phyloP scores from a whole-genome alignment of 2,113 vertebrate species.

The Lampris incognitus region DNA sequence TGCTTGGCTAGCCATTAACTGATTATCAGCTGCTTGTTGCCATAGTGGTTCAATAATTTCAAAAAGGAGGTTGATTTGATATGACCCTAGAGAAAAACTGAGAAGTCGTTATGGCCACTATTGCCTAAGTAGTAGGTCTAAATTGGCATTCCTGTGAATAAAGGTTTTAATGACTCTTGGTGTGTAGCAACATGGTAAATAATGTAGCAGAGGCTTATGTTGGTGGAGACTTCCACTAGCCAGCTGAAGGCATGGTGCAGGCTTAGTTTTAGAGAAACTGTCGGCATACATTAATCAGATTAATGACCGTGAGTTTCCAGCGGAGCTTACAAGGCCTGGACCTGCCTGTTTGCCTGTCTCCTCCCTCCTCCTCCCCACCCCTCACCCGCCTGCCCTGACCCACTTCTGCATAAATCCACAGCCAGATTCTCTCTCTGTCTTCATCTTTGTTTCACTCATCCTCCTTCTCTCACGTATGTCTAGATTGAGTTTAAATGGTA shows the following conservation, averaged over 20 bases:
- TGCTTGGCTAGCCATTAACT: conserved; percentile 36
- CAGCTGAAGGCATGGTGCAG: conserved; percentile 12
- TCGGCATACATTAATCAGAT: conserved; percentile 80
- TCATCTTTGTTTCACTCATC: background rate
- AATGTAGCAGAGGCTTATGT: background rate
- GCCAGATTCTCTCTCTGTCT: conserved; percentile 36
- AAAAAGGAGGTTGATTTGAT: no score
- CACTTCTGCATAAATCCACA: conserved; percentile 67
- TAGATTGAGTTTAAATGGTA: no score
- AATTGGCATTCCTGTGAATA: conserved; percentile 14
- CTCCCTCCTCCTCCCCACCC: conserved; percentile 31
- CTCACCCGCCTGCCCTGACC: conserved; percentile 59
- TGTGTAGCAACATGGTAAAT: background rate
- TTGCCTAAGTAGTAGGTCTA: no score
- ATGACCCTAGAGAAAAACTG: no score
- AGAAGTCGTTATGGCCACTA: no score
- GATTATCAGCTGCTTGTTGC: background rate
- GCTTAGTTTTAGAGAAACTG: conserved; percentile 43
- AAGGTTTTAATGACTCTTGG: conserved; percentile 13
- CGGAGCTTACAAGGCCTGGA: conserved; percentile 71
- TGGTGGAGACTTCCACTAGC: conserved; percentile 3
- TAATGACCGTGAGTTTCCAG: conserved; percentile 77
- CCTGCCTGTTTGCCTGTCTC: conserved; percentile 55
- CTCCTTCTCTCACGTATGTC: background rate
- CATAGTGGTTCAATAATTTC: no score